phyloP scores from a whole-genome alignment of 2,888 invertebrate genomes.

The Chydorus sphaericus region DNA sequence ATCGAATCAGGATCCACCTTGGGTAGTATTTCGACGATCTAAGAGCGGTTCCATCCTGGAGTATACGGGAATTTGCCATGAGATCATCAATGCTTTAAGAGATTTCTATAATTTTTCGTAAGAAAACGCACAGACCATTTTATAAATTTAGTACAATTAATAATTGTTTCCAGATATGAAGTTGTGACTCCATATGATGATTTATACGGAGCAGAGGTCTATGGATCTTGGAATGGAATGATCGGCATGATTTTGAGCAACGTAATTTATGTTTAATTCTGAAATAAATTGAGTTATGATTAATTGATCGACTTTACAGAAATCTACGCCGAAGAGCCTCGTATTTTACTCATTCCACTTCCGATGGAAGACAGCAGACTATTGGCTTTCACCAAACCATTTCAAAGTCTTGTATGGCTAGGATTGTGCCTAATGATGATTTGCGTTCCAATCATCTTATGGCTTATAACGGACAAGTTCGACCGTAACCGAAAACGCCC shows the following conservation, averaged over 20 bases:
- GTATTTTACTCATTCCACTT: constrained; percentile 12
- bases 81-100: constrained; percentile 6
- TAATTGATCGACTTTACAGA: constrained; percentile 15
- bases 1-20: neutral
- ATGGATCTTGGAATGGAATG: constrained; percentile 12
- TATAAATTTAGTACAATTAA: no score
- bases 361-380: no score
- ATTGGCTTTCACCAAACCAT: constrained; percentile 15
- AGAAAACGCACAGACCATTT: no score
- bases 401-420: constrained; percentile 3
- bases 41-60: neutral
- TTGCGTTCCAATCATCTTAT: neutral
- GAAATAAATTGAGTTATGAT: neutral
- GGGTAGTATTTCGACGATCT: neutral
- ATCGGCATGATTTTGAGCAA: constrained; percentile 4
- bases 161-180: neutral
- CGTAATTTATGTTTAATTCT: neutral
- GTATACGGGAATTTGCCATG: constrained; percentile 3
- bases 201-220: neutral
- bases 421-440: neutral
- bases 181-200: neutral
- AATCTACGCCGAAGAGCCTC: constrained; percentile 13
- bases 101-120: constrained; percentile 11
- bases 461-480: neutral
- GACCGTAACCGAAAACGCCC: no score